These are phyloP conservation scores for Dryas iulia DNA, from an alignment of 1,140 invertebrate genomes.

Conservation along the genomic window DNA sequence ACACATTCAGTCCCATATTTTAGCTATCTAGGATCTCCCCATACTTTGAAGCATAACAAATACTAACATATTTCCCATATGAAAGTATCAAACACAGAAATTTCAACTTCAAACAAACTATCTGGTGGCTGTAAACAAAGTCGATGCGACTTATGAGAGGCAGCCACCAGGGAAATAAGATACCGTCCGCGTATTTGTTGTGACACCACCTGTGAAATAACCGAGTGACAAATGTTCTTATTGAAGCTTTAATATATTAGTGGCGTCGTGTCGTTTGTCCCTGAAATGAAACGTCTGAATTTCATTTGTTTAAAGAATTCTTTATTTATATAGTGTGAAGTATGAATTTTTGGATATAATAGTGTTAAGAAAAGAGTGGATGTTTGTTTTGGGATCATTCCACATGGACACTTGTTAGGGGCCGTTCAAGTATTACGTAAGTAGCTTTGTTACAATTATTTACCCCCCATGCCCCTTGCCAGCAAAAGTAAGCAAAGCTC, in stretches of 20 bases:
- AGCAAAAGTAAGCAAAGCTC: too few relatives aligned
- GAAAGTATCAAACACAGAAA: constrained; percentile 10
- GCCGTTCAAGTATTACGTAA: too few relatives aligned
- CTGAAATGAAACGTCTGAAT: background rate
- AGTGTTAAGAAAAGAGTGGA: too few relatives aligned
- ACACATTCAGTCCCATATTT: too few relatives aligned
- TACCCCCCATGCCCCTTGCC: too few relatives aligned
- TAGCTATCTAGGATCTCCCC: too few relatives aligned
- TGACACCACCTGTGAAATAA: constrained; percentile 28
- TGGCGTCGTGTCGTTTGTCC: background rate
- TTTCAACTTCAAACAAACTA: constrained; percentile 31
- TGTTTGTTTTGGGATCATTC: too few relatives aligned
- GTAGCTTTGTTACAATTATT: too few relatives aligned
- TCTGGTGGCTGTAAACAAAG: constrained; percentile 18
- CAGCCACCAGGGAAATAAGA: constrained; percentile 39
- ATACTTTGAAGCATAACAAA: too few relatives aligned
- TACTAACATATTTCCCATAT: background rate
- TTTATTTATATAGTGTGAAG: too few relatives aligned
- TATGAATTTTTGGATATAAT: too few relatives aligned
- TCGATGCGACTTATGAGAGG: constrained; percentile 34
- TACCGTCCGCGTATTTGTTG: constrained; percentile 29
- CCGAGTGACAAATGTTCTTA: constrained; percentile 17
- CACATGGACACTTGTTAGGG: too few relatives aligned
- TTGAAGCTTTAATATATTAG: constrained; percentile 1
- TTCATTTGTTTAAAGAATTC: background rate